A percentile compares a stretch with the other conserved stretches of the same genome.
Evolutionary conservation across 2,113 vertebrate species (phyloP).

Genomic region (Micromys minutus): DNA sequence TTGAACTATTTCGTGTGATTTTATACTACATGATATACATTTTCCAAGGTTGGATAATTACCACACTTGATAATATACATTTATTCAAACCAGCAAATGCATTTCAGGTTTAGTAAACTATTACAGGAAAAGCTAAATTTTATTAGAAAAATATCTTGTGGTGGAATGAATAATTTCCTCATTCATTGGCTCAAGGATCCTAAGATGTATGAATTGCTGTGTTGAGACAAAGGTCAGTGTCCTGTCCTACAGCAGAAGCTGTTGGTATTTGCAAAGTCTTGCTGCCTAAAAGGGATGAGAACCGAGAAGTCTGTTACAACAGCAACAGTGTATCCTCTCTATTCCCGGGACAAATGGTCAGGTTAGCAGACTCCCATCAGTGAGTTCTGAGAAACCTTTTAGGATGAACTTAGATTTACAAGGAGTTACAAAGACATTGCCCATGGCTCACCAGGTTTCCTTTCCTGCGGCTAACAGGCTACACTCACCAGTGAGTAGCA

Average conservation of each 20-base stretch:
- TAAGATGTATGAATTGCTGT: constrained; percentile 25
- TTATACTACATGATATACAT: constrained; percentile 7
- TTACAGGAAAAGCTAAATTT: constrained; percentile 36
- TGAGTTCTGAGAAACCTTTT: constrained; percentile 38
- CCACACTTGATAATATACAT: not conserved
- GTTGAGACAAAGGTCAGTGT: not conserved
- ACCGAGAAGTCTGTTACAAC: constrained; percentile 16
- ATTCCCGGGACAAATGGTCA: not conserved
- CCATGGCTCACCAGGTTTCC: not conserved
- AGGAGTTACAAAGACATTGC: not conserved
- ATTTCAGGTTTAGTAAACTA: constrained; percentile 12
- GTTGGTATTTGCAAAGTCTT: constrained; percentile 16
- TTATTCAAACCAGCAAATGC: constrained; percentile 39
- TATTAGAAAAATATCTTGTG: not conserved
- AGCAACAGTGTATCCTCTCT: not conserved
- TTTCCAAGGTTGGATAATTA: not conserved
- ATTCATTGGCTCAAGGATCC: not conserved
- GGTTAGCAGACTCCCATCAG: not conserved
- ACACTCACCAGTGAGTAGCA: not conserved
- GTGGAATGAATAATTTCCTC: not conserved
- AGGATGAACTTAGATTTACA: constrained; percentile 42
- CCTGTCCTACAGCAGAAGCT: not conserved
- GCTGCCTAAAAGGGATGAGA: constrained; percentile 25
- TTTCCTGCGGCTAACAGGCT: not conserved
- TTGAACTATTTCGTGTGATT: constrained; percentile 38